These are phyloP conservation scores for Parnassius mnemosyne DNA, from an alignment of 2,888 invertebrate species.

Conservation along the genomic window DNA sequence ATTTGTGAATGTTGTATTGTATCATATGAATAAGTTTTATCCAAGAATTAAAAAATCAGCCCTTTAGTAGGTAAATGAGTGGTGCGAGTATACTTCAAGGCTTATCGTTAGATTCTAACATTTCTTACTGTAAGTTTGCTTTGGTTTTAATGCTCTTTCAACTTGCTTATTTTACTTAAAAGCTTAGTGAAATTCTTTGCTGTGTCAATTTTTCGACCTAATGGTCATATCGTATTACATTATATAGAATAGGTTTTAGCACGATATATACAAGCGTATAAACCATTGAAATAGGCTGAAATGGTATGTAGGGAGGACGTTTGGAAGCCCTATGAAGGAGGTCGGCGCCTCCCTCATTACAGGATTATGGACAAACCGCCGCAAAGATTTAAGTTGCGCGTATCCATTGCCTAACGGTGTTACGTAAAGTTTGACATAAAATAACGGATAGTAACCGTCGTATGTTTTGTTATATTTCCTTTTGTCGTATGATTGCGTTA, in stretches of 20 bases:
- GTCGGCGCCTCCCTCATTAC: constrained; percentile 73
- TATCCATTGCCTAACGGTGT: constrained; percentile 36
- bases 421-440: constrained; percentile 19
- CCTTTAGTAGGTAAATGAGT: too few relatives aligned
- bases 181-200: neutral
- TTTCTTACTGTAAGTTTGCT: too few relatives aligned
- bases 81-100: too few relatives aligned
- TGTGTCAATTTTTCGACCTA: neutral
- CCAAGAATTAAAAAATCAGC: too few relatives aligned
- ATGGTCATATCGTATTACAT: neutral
- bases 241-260: neutral
- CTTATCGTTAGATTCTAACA: too few relatives aligned
- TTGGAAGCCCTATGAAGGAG: constrained; percentile 68
- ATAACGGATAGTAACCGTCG: neutral
- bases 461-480: too few relatives aligned
- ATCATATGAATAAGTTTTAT: too few relatives aligned
- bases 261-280: constrained; percentile 21
- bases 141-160: too few relatives aligned
- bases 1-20: too few relatives aligned
- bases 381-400: constrained; percentile 62
- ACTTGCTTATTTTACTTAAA: too few relatives aligned
- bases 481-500: too few relatives aligned
- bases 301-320: constrained; percentile 48
- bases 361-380: constrained; percentile 65
- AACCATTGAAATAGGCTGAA: constrained; percentile 45